A percentile compares a stretch with the other conserved stretches of the same genome.
Conservation (phyloP, 2,113 vertebrate species). For the Psammodynastes pulverulentus region DNA sequence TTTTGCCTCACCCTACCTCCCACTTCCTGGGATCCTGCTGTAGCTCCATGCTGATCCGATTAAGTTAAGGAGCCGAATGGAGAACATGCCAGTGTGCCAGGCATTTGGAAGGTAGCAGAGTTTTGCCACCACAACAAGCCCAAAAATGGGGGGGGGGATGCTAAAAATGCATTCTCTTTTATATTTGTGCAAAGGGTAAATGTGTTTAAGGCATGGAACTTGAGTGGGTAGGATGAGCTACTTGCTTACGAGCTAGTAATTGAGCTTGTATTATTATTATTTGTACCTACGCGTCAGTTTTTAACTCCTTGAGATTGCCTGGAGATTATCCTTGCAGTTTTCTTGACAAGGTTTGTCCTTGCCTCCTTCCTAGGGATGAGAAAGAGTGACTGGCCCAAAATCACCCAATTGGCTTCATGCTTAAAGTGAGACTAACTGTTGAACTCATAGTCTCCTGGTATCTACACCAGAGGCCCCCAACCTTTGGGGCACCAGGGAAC, state of each 20-base stretch:
- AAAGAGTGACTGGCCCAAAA: not conserved
- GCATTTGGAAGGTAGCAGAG: not conserved
- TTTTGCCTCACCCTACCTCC: not conserved
- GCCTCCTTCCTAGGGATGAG: not conserved
- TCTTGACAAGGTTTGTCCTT: not conserved
- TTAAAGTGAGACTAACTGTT: not conserved
- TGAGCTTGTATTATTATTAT: not conserved
- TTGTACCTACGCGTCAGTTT: not conserved
- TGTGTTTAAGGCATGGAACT: not conserved
- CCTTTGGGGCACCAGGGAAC: too few species aligned
- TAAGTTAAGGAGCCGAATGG: not conserved
- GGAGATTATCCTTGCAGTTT: not conserved
- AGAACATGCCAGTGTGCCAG: not conserved
- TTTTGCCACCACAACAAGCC: not conserved
- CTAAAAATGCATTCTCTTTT: not conserved
- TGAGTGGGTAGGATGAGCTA: not conserved
- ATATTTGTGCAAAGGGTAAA: not conserved
- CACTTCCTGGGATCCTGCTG: not conserved
- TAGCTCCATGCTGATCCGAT: not conserved
- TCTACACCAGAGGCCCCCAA: not conserved
- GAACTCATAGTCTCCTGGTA: not conserved
- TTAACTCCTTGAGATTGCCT: not conserved
- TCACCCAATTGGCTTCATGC: not conserved
- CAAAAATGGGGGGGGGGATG: not conserved
- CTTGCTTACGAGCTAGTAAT: not conserved